phyloP scores from a whole-genome alignment of 2,113 vertebrate species.

The Suricata suricatta region DNA sequence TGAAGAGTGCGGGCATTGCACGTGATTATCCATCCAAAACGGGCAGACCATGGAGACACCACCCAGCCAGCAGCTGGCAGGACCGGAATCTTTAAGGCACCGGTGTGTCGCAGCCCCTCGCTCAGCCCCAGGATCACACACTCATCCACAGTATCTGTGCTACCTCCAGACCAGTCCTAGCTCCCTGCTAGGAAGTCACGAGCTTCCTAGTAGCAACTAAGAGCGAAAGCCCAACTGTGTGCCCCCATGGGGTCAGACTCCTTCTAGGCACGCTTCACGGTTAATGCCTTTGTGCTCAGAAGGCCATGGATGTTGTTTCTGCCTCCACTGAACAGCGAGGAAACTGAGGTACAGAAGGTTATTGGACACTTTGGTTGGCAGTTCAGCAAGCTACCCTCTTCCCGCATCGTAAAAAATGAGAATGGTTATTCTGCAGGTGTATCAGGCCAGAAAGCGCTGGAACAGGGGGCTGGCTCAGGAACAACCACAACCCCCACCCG shows the following conservation, averaged over 20 bases:
- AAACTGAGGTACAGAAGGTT: not conserved
- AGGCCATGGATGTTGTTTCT: rapidly evolving
- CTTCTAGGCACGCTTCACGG: rapidly evolving
- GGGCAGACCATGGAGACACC: not conserved
- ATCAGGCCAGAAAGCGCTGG: not conserved
- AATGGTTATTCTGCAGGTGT: not conserved
- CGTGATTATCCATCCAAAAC: not conserved
- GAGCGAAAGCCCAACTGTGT: rapidly evolving
- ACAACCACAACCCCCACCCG: not conserved
- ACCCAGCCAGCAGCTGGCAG: not conserved
- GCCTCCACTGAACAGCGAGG: not conserved
- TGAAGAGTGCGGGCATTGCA: rapidly evolving
- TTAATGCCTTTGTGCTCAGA: not conserved
- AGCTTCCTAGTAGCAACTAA: not conserved
- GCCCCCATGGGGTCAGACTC: not conserved
- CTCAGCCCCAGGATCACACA: no score
- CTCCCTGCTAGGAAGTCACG: no score
- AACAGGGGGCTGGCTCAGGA: not conserved
- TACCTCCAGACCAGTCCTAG: not conserved
- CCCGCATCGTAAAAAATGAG: not conserved
- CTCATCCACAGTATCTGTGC: no score
- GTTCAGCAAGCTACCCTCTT: not conserved
- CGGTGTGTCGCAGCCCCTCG: not conserved
- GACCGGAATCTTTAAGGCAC: rapidly evolving
- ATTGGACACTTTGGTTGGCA: rapidly evolving